Base-by-base conservation (phyloP, 2,113 vertebrate genomes). In the Numida meleagris region DNA sequence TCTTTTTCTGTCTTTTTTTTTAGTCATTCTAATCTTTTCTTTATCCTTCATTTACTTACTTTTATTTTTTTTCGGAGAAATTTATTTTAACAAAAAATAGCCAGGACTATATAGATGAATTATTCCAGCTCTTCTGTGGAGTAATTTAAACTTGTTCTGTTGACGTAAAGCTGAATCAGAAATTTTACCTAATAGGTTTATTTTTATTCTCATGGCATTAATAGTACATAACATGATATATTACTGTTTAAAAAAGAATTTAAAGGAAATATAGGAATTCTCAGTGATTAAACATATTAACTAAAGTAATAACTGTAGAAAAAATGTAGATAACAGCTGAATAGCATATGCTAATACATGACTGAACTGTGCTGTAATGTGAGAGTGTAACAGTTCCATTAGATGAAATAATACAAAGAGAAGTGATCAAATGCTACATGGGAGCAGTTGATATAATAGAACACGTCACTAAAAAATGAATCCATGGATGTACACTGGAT, bases 301-400 rank as follows among this genome's bases (percentile, higher is more conserved):
- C 29, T 29, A 25, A 3, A 75, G 8, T 29, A 85, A 31, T 20
- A 90, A 7, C 2, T 14, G 3, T 61, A 61, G 19, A 91, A 66
- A 63, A 53, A 66, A 57, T 7, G 7, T 21, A 61, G 19, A 31
- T 29, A 33, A 33, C 9, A 48, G 1, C 5, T 45, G 7, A 61
- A 21, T 36, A 9, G 2, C 7, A 62, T 23, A 6, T 9, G 7
- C 7, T 24, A 55, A 43, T 8, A 43, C 1, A 3, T 6, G 9
- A 57, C 1, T 34, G 61, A 84, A 62, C 23, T 51, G 36, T 43
- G 8, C 46, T 16, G 3, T 70, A 31, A 46, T 16, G 3, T 25
- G 23, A 29, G 14, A 40, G 16, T 46, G 50, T 12, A 58, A 43
- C 17, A 29, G n/a, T 65, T 86, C 25, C 33, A 4, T 66, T 78